These are phyloP conservation scores for Tokudaia muenninki DNA, from an alignment of 2,797 vertebrate species.

Conservation along the genomic window DNA sequence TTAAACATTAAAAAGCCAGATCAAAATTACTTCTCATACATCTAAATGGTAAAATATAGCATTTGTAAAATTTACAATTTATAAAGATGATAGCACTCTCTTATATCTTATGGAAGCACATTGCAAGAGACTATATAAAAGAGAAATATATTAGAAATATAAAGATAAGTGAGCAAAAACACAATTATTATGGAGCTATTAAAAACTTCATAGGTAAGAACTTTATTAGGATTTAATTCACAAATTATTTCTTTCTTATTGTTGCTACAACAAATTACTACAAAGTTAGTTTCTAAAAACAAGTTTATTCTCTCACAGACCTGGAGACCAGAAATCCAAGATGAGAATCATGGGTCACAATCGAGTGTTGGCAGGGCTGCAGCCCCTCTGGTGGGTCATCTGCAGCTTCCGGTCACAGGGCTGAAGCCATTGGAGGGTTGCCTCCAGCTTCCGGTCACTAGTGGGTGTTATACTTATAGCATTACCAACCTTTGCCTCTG, in stretches of 20 bases:
- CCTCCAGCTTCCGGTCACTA: background rate
- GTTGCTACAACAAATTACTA: conserved; percentile 1
- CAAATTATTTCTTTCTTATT: background rate
- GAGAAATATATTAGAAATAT: background rate
- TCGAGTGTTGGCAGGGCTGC: background rate
- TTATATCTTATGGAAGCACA: background rate
- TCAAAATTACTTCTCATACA: conserved; percentile 11
- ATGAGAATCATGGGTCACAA: background rate
- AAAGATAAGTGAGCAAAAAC: conserved; percentile 26
- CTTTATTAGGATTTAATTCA: conserved; percentile 3
- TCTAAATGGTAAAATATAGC: conserved; percentile 21
- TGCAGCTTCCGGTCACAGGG: background rate
- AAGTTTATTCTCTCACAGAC: background rate
- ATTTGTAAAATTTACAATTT: conserved; percentile 46
- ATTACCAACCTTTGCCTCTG: background rate
- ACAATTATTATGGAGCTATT: background rate
- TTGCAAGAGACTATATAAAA: conserved; percentile 10
- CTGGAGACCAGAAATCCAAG: background rate
- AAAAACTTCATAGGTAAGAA: conserved; percentile 1
- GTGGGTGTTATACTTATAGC: background rate
- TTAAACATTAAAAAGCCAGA: background rate
- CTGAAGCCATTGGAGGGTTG: background rate
- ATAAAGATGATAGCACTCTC: background rate
- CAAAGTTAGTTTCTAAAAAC: background rate
- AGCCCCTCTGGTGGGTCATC: background rate